Conservation (phyloP, 30 jellyfish, hydroid and myxozoan genomes). For the Catostylus mosaicus region DNA sequence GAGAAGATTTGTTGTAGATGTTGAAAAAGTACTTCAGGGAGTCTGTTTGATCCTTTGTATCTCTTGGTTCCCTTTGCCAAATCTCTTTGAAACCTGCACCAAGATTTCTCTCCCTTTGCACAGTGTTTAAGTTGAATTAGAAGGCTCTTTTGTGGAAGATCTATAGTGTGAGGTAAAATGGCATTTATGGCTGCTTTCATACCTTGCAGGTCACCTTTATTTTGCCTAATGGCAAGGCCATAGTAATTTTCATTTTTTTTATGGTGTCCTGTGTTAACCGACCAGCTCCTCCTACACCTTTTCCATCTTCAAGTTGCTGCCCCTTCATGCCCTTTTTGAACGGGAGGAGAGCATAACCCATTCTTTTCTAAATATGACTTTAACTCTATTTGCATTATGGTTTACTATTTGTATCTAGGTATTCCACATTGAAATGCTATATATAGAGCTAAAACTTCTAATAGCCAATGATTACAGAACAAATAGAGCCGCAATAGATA, state of each 20-base stretch:
- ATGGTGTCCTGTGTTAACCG: no score
- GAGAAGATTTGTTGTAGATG: conserved; percentile 27
- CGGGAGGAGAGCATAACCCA: no score
- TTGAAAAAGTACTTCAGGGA: conserved; percentile 11
- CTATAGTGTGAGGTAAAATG: conserved; percentile 23
- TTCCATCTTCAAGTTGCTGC: no score
- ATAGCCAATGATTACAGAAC: no score
- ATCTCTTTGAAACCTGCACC: conserved; percentile 34
- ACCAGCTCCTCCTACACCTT: no score
- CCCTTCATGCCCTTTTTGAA: no score
- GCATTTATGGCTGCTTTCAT: conserved; percentile 38
- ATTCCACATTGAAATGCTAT: no score
- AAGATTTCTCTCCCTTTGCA: conserved; percentile 25
- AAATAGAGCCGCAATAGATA: no score
- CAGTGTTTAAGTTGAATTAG: conserved; percentile 10
- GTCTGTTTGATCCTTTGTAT: conserved; percentile 2
- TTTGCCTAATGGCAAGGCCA: conserved; percentile 36
- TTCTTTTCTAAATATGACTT: no score
- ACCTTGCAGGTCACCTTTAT: conserved; percentile 43
- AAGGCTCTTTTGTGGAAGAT: conserved; percentile 15
- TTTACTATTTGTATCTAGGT: no score
- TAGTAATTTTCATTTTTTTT: conserved; percentile 36
- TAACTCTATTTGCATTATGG: no score
- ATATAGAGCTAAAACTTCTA: no score
- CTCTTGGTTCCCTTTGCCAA: not conserved